Base-by-base conservation (phyloP, 2,797 vertebrate genomes). In the Staurois parvus region DNA sequence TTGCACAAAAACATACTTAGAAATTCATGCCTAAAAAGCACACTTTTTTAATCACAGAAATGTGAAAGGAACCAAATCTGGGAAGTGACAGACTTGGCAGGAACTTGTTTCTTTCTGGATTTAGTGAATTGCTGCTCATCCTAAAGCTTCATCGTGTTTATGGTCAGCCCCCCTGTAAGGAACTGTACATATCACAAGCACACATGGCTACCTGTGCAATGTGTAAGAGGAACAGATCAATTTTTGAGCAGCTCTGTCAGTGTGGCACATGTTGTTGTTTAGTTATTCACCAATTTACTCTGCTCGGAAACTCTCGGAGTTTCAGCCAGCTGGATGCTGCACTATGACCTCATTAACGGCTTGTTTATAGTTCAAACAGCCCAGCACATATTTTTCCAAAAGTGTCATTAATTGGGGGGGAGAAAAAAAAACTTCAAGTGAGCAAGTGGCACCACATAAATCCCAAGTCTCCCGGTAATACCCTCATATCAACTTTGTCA, bases 401-500 rank as follows among this genome's bases (percentile, higher is more conserved):
- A 90, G 91, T 92, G 90, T 90, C 90, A 91, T 91, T 93, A 92
- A 92, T 91, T 92, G 91, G 89, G 85, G 88, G 48, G 2, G 24
- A 40, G n/a, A 10, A 10, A 45, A 40, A 80, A 89, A 83, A 67
- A 68, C 78, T 81, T 69, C 89, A 90, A 91, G 90, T 92, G 52
- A 81, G 64, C 76, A 91, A 93, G 91, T 91, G 91, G 90, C 91
- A 92, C 90, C 91, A 88, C 88, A 91, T 93, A 92, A 93, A 92
- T 89, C 88, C 88, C 88, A 88, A 77, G 83, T 78, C 26, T 17
- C 82, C 88, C 15, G 69, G 72, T 76, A 83, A 78, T 67, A 85
- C 34, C 52, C 78, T 85, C 66, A 66, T 68, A 85, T 84, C 83
- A 85, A 83, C 81, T 62, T 73, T 66, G 21, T 48, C 11, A 28